Evolutionary conservation across 1,140 invertebrate species (phyloP).

Genomic region (Neocloeon triangulifer): DNA sequence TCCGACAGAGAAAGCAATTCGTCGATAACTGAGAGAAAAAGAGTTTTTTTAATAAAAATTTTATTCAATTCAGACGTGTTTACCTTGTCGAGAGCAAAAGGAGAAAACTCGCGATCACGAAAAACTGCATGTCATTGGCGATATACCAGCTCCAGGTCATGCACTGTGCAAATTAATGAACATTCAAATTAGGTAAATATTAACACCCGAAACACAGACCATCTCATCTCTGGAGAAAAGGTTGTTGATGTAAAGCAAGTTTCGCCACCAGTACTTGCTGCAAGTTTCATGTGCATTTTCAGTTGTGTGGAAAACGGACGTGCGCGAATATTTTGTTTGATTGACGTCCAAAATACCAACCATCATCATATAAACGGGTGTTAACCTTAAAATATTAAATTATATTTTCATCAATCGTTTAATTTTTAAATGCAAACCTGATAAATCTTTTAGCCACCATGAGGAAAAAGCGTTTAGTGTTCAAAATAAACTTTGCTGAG

Average conservation of each 20-base stretch:
- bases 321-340: slow-evolving; percentile 20
- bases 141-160: slow-evolving; percentile 65
- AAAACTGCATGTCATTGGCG: slow-evolving; percentile 62
- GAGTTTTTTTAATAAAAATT: slow-evolving; percentile 1
- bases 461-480: slow-evolving; percentile 15
- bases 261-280: slow-evolving; percentile 35
- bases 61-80: slow-evolving; percentile 1
- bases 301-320: slow-evolving; percentile 21
- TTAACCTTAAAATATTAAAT: slow-evolving; percentile 15
- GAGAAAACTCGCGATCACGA: slow-evolving; percentile 25
- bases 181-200: neutral
- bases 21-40: slow-evolving; percentile 3
- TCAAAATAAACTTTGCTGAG: slow-evolving; percentile 7
- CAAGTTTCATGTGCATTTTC: slow-evolving; percentile 24
- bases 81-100: slow-evolving; percentile 28
- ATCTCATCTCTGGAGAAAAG: slow-evolving; percentile 23
- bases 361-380: slow-evolving; percentile 26
- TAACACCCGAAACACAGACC: slow-evolving; percentile 13
- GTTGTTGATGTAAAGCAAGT: slow-evolving; percentile 36
- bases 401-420: neutral
- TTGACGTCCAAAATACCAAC: slow-evolving; percentile 24
- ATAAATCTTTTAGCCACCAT: slow-evolving; percentile 17
- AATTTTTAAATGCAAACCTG: slow-evolving; percentile 14
- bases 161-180: slow-evolving; percentile 24
- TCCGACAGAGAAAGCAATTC: slow-evolving; percentile 1